phyloP scores from a whole-genome alignment of 2,888 invertebrate species.

The Apotomis turbidana region DNA sequence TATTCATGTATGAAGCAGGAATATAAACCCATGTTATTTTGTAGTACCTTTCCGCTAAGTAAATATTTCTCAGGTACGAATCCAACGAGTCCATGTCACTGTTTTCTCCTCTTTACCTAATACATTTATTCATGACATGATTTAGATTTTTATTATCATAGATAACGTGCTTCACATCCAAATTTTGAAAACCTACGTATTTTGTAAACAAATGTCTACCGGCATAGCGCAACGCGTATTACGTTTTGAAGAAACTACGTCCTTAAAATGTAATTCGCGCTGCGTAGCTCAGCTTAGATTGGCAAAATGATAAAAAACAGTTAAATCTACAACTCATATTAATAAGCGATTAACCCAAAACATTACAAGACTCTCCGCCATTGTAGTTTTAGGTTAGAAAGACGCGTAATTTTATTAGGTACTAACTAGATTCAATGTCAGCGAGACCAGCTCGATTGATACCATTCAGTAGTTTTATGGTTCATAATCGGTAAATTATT shows the following conservation, averaged over 20 bases:
- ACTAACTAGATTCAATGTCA: slow-evolving; percentile 4
- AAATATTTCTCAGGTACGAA: background rate
- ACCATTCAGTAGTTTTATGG: background rate
- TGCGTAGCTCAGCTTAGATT: background rate
- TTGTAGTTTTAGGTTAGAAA: background rate
- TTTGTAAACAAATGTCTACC: background rate
- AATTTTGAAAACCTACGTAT: slow-evolving; percentile 4
- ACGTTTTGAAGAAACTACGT: background rate
- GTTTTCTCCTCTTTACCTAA: background rate
- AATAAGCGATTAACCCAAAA: slow-evolving; percentile 13
- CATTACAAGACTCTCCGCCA: background rate
- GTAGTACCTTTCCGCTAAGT: background rate
- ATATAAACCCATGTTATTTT: too few species aligned
- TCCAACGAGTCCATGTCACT: slow-evolving; percentile 8
- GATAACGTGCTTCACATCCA: background rate
- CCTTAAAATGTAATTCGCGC: background rate
- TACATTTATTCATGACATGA: background rate
- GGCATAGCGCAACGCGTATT: background rate
- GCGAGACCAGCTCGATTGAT: slow-evolving; percentile 25
- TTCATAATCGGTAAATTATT: background rate
- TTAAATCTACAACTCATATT: background rate
- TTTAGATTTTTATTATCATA: background rate
- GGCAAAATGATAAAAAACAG: background rate
- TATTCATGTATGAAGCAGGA: too few species aligned
- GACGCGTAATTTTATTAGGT: background rate